phyloP scores from a whole-genome alignment of 2,797 vertebrate genomes.

The Leuciscus waleckii region DNA sequence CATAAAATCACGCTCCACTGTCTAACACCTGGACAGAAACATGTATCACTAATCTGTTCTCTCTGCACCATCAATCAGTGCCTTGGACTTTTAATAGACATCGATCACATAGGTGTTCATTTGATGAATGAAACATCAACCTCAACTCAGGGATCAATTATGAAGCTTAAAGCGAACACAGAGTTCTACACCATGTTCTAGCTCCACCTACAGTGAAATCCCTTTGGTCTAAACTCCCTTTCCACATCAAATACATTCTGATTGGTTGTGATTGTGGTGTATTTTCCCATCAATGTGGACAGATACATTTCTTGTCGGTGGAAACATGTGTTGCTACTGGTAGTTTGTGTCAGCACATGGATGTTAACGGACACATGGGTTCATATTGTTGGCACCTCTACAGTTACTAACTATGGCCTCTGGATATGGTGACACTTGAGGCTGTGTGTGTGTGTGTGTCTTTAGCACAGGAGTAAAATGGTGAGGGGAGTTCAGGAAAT shows the following conservation, averaged over 20 bases:
- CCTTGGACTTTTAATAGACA: constrained; percentile 66
- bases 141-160: constrained; percentile 59
- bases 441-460: constrained; percentile 7
- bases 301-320: not conserved
- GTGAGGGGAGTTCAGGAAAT: constrained; percentile 68
- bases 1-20: constrained; percentile 52
- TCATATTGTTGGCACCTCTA: constrained; percentile 45
- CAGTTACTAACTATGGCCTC: constrained; percentile 41
- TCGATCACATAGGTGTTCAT: constrained; percentile 53
- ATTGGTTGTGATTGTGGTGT: not conserved
- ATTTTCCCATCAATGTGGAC: not conserved
- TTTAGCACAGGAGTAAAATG: constrained; percentile 12
- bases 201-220: too few relatives aligned
- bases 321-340: not conserved
- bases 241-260: not conserved
- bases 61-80: constrained; percentile 43
- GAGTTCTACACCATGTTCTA: not conserved
- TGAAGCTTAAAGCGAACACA: constrained; percentile 49
- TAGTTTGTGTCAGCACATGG: constrained; percentile 37
- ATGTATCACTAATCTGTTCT: constrained; percentile 49
- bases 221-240: not conserved
- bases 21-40: constrained; percentile 61
- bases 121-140: constrained; percentile 56
- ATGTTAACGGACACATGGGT: constrained; percentile 44
- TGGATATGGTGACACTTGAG: constrained; percentile 49